Evolutionary conservation across 2,888 invertebrate genomes (phyloP), one percentile per base, ranked within the genome.

Genomic region (Scaptomyza reducta): DNA sequence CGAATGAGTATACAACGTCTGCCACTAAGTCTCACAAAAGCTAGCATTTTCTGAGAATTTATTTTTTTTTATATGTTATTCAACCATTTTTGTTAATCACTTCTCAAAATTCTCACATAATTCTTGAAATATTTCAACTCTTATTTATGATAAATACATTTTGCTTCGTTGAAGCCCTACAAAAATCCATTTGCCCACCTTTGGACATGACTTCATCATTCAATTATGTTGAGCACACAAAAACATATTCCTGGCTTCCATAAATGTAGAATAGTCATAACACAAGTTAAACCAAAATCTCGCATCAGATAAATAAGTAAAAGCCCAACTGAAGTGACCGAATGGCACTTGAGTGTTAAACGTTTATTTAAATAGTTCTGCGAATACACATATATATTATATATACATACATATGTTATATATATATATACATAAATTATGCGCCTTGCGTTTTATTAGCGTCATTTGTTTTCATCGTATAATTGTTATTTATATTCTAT

Each of bases 191-290:
- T 54, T 13, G 61, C 50, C 50, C 63, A 87, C 80, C 81, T 71
- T 74, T 62, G 46, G 41, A 49, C 49, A 67, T 82, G 81, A 82
- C 73, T 68, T 82, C 81, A 82, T 70, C 73, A 65, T 46, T 47
- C 53, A 79, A 62, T 76, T 69, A 81, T 87, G 82, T 57, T 72
- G 42, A 64, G 45, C 63, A 29, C 14, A 13, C 14, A 61, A 50
- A 40, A 51, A 59, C 47, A 45, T 42, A 33, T 31, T 31, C 33
- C 46, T 53, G 22, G 18, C 18, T 27, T 38, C 59, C 67, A 59
- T 62, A 51, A 72, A 67, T 57, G 73, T 67, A 67, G 62, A 66
- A 74, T 41, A 71, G 38, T 33, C 50, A 65, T 2, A 59, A 44
- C 33, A 60, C 45, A 59, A 59, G 31, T 1, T 2, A 9, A 22